Evolutionary conservation across 2,797 vertebrate genomes (phyloP).

Genomic region (Acrocephalus scirpaceus): DNA sequence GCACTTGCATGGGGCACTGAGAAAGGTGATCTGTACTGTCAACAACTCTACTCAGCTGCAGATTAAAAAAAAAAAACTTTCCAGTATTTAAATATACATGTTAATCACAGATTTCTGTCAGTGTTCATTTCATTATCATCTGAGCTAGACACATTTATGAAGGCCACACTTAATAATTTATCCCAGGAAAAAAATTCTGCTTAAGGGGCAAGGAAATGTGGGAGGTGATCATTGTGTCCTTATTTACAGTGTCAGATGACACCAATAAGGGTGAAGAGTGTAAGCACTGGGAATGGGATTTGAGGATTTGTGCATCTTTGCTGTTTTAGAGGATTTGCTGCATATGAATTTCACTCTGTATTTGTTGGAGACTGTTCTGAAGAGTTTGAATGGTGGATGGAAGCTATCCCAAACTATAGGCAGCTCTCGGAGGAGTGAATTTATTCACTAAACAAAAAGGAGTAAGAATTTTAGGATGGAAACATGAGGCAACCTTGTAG

Average conservation of each 20-base stretch:
- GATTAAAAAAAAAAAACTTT: not conserved
- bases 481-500: not conserved
- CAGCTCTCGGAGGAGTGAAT: not conserved
- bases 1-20: not conserved
- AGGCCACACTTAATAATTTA: not conserved
- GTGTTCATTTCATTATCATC: slow-evolving; percentile 7
- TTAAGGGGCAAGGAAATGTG: not conserved
- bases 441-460: not conserved
- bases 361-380: not conserved
- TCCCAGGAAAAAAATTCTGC: not conserved
- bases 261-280: not conserved
- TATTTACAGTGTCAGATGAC: not conserved
- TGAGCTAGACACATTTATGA: not conserved
- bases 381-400: not conserved
- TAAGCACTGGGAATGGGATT: not conserved
- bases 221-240: not conserved
- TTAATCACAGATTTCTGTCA: slow-evolving; percentile 5
- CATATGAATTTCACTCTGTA: not conserved
- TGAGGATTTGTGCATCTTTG: not conserved
- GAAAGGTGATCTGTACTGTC: not conserved
- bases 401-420: not conserved
- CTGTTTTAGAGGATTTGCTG: not conserved
- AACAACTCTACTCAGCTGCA: not conserved
- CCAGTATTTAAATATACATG: not conserved
- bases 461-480: not conserved